These are phyloP conservation scores for Steinernema carpocapsae DNA, from an alignment of 2,888 invertebrate species.

Conservation along the genomic window DNA sequence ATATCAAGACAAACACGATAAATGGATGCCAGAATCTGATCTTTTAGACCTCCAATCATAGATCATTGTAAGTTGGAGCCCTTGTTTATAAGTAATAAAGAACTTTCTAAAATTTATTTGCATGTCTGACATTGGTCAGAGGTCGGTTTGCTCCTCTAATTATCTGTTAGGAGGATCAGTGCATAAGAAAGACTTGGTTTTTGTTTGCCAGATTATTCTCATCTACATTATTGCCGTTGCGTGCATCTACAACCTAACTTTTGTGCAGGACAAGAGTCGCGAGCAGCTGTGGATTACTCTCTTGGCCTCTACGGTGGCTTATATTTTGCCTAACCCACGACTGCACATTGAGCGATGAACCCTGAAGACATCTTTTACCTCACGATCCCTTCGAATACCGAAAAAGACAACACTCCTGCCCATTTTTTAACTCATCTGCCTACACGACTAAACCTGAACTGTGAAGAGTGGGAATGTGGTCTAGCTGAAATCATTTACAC, in stretches of 20 bases:
- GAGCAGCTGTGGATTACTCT: neutral
- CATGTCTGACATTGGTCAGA: neutral
- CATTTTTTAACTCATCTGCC: neutral
- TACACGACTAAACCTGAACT: neutral
- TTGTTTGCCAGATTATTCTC: neutral
- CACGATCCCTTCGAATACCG: neutral
- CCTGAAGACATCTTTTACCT: neutral
- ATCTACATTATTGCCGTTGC: neutral
- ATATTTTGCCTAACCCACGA: neutral
- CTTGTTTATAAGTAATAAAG: neutral
- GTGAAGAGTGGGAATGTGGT: neutral
- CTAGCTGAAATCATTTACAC: neutral
- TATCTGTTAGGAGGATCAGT: neutral
- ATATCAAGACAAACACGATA: neutral
- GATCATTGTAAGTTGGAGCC: neutral
- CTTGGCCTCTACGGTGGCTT: neutral
- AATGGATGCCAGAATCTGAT: neutral
- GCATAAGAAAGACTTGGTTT: neutral
- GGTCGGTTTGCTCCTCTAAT: neutral
- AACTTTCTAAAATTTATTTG: neutral
- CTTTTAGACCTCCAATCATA: neutral
- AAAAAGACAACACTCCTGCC: neutral
- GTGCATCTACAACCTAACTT: neutral
- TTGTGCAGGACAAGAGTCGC: neutral
- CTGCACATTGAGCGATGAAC: neutral